These are phyloP conservation scores for Lytechinus pictus DNA, from an alignment of 35 echinoderm and acorn worm species.

Conservation along the genomic window DNA sequence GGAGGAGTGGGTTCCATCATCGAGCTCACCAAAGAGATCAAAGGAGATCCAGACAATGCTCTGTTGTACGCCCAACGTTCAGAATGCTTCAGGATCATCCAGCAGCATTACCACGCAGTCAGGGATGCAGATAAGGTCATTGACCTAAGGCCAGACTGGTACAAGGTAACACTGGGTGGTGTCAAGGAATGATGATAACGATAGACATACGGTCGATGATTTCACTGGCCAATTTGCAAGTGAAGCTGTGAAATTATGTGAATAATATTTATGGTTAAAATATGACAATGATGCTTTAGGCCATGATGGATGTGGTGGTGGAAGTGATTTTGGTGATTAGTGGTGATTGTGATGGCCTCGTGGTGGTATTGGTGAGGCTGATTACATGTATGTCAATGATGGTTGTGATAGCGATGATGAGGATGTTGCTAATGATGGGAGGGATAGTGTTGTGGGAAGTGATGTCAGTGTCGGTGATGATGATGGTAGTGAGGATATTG, in stretches of 20 bases:
- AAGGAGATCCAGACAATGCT: slow-evolving; percentile 60
- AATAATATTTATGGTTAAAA: too few species aligned
- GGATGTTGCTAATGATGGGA: slow-evolving; percentile 52
- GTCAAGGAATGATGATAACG: too few species aligned
- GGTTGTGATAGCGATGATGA: slow-evolving; percentile 40
- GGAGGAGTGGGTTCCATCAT: slow-evolving; percentile 59
- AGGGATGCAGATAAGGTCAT: slow-evolving; percentile 79
- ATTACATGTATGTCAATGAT: slow-evolving; percentile 28
- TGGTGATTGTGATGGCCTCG: neutral
- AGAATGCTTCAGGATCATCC: slow-evolving; percentile 59
- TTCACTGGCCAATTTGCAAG: too few species aligned
- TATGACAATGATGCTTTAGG: too few species aligned
- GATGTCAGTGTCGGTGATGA: neutral
- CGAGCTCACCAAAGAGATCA: slow-evolving; percentile 73
- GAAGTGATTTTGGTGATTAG: too few species aligned
- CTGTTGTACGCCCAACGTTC: slow-evolving; percentile 65
- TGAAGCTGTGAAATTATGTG: too few species aligned
- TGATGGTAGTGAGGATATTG: slow-evolving; percentile 31
- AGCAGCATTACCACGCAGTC: slow-evolving; percentile 70
- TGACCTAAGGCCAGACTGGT: slow-evolving; percentile 71
- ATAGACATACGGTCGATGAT: too few species aligned
- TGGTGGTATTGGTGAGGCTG: slow-evolving; percentile 22
- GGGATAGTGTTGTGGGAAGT: neutral
- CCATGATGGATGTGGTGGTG: too few species aligned
- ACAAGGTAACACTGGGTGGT: neutral